A percentile compares a stretch with the other conserved stretches of the same genome.
These are phyloP conservation scores for Patella caerulea DNA, from an alignment of 2,888 invertebrate genomes.

Conservation along the genomic window DNA sequence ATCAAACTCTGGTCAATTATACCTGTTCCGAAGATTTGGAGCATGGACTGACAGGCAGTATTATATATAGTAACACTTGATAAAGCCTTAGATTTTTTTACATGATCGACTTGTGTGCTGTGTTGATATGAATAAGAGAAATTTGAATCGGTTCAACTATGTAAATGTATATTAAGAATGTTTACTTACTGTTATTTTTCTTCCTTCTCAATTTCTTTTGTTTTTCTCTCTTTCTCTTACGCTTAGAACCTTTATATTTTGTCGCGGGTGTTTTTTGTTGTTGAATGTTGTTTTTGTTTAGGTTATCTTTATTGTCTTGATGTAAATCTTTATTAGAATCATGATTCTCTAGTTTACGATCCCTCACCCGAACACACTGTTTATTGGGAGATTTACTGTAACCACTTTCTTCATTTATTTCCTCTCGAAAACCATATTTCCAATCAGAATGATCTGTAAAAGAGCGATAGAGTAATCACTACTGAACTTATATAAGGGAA, in stretches of 20 bases:
- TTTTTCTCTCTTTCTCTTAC: background rate
- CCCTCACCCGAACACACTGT: background rate
- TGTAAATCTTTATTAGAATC: background rate
- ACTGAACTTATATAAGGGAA: too few species aligned
- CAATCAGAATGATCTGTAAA: conserved; percentile 5
- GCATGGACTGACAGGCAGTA: too few species aligned
- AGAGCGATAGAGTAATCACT: background rate
- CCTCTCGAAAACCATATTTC: background rate
- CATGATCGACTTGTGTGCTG: too few species aligned
- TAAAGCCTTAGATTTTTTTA: too few species aligned
- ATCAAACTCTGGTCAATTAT: too few species aligned
- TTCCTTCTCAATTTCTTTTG: background rate
- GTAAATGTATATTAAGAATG: too few species aligned
- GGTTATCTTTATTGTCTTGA: background rate
- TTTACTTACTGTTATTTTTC: background rate
- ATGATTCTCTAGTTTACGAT: background rate
- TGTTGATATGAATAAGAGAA: too few species aligned
- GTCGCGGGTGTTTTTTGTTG: background rate
- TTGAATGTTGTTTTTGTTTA: conserved; percentile 3
- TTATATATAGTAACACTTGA: too few species aligned
- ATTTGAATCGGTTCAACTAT: too few species aligned
- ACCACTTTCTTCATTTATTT: background rate
- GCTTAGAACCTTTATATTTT: background rate
- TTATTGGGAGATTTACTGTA: background rate
- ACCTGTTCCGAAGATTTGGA: too few species aligned